Conservation (phyloP, 2,113 vertebrate genomes). For the Pica pica region DNA sequence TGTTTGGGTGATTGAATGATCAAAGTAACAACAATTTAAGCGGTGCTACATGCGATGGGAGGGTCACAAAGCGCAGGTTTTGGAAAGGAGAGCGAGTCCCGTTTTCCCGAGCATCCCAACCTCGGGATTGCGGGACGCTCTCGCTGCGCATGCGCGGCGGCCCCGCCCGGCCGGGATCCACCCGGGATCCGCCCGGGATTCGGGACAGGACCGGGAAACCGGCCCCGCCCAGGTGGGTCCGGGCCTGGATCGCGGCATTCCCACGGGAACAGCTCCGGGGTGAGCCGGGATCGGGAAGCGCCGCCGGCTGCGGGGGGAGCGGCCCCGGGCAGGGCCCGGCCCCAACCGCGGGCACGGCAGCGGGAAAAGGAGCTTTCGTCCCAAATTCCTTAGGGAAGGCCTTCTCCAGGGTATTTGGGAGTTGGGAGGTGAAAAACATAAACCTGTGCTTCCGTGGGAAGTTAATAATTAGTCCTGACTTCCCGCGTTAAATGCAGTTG, state of each 20-base stretch:
- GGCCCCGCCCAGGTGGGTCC: not conserved
- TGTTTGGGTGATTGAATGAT: rapidly evolving
- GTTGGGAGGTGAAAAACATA: not conserved
- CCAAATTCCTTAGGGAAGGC: not conserved
- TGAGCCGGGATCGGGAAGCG: not conserved
- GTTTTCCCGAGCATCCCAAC: not conserved
- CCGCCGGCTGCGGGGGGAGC: not conserved
- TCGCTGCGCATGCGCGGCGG: not conserved
- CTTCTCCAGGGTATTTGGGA: rapidly evolving
- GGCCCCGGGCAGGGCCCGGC: not conserved
- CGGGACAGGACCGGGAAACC: not conserved
- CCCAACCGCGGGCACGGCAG: not conserved
- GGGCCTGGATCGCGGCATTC: not conserved
- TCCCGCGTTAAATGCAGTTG: not conserved
- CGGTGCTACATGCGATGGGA: not conserved
- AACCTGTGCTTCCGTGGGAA: not conserved
- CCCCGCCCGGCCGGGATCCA: not conserved
- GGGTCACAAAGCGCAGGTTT: not conserved
- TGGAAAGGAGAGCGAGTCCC: not conserved
- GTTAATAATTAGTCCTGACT: not conserved
- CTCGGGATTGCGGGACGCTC: rapidly evolving
- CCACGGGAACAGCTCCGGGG: not conserved
- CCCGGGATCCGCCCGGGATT: not conserved
- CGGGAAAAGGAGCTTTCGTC: not conserved
- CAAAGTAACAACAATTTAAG: too few relatives aligned